Percentiles rank a stretch among this genome's conserved stretches.
Conservation (phyloP, 2,888 invertebrate genomes). For the Liposcelis brunnea region DNA sequence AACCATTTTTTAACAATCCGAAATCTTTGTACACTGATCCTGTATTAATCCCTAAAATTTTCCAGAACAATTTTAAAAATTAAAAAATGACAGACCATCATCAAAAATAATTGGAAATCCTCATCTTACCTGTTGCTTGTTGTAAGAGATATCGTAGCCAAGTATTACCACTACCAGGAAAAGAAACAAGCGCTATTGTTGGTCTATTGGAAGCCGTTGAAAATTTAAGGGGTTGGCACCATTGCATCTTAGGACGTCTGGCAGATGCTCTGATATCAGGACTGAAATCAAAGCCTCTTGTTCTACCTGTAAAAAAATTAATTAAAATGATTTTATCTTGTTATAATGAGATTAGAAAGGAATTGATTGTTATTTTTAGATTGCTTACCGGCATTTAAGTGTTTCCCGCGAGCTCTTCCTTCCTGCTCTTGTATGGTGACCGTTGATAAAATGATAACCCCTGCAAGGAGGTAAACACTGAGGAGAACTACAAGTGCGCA, state of each 20-base stretch:
- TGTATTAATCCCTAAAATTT: slow-evolving; percentile 47
- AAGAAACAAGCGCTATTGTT: slow-evolving; percentile 51
- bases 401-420: background rate
- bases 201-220: slow-evolving; percentile 23
- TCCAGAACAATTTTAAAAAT: no score
- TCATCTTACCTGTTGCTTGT: slow-evolving; percentile 47
- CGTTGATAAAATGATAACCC: slow-evolving; percentile 28
- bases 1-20: slow-evolving; percentile 57
- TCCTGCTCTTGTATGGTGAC: slow-evolving; percentile 26
- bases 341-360: no score
- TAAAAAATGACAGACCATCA: no score
- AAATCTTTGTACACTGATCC: slow-evolving; percentile 71
- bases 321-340: no score
- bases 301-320: background rate
- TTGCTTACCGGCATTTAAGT: slow-evolving; percentile 12
- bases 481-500: slow-evolving; percentile 28
- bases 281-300: slow-evolving; percentile 4
- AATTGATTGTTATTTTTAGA: no score
- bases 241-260: slow-evolving; percentile 16
- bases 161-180: slow-evolving; percentile 73
- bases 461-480: slow-evolving; percentile 25
- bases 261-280: slow-evolving; percentile 4
- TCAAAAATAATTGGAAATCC: no score
- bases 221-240: slow-evolving; percentile 22
- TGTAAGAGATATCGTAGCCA: slow-evolving; percentile 65